These are phyloP conservation scores for Amaurobius ferox DNA, from an alignment of 2,888 invertebrate genomes.

Conservation along the genomic window DNA sequence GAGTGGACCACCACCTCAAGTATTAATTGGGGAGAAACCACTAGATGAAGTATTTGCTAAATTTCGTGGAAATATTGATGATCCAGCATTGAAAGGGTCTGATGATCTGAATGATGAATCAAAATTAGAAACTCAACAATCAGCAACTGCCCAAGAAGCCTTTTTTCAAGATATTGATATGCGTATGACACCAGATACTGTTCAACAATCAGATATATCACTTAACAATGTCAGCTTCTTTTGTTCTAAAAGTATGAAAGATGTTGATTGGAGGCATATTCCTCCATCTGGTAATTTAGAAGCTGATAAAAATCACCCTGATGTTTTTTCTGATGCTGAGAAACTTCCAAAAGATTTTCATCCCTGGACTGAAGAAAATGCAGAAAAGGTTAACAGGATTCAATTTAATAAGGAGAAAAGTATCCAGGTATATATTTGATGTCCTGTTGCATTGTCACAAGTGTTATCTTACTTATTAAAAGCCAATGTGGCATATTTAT, in stretches of 20 bases:
- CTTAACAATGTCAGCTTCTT: neutral
- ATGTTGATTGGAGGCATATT: slow-evolving; percentile 35
- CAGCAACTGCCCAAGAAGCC: neutral
- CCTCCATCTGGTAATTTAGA: neutral
- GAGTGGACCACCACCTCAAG: slow-evolving; percentile 94
- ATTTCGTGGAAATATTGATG: neutral
- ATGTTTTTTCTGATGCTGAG: neutral
- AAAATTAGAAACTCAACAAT: neutral
- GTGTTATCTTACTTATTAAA: no score
- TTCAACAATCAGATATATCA: neutral
- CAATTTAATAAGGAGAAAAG: neutral
- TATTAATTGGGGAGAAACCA: slow-evolving; percentile 88
- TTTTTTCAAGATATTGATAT: slow-evolving; percentile 23
- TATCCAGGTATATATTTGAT: neutral
- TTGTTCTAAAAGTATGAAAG: neutral
- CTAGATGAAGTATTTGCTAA: slow-evolving; percentile 83
- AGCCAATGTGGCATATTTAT: no score
- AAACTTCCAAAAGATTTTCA: neutral
- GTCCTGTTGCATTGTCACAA: no score
- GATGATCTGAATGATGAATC: neutral
- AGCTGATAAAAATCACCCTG: neutral
- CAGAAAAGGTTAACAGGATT: neutral
- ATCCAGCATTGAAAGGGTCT: neutral
- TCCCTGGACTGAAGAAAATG: neutral
- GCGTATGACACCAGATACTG: neutral